A percentile compares a stretch with the other conserved stretches of the same genome.
Evolutionary conservation across 1,140 invertebrate species (phyloP).

Genomic region (Eriosoma lanigerum): DNA sequence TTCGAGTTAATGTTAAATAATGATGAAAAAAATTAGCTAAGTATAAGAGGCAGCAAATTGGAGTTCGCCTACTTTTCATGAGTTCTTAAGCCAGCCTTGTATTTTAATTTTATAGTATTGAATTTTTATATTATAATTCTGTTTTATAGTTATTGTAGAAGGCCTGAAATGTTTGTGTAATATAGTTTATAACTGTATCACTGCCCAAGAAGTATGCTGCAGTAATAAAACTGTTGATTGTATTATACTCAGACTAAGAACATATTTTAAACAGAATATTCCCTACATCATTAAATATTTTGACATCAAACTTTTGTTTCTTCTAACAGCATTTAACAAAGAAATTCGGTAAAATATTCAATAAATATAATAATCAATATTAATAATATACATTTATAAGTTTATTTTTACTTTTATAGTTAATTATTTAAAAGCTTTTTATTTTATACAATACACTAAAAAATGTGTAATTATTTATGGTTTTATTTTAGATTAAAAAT

Average conservation of each 20-base stretch:
- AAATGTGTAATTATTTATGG: background rate
- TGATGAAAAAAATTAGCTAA: too few species aligned
- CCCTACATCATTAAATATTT: constrained; percentile 76
- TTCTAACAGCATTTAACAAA: constrained; percentile 78
- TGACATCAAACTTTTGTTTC: constrained; percentile 85
- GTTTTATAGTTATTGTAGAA: constrained; percentile 69
- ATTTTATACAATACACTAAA: too few species aligned
- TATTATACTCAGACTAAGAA: constrained; percentile 73
- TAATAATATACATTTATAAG: too few species aligned
- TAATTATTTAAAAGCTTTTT: too few species aligned
- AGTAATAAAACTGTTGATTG: constrained; percentile 73
- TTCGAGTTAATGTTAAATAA: too few species aligned
- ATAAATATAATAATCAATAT: background rate
- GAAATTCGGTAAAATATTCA: constrained; percentile 62
- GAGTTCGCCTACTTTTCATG: too few species aligned
- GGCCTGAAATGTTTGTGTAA: constrained; percentile 88
- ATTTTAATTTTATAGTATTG: too few species aligned
- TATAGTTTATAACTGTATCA: constrained; percentile 78
- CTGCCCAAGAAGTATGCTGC: constrained; percentile 69
- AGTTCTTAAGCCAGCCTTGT: too few species aligned
- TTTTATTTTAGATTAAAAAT: constrained; percentile 65
- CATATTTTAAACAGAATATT: constrained; percentile 64
- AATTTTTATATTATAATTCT: constrained; percentile 1
- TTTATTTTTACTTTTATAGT: background rate
- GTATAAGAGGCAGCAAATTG: too few species aligned